Percentiles rank a stretch among this genome's conserved stretches.
phyloP scores from a whole-genome alignment of 1,140 invertebrate species.

The Holcopasites calliopsidis region DNA sequence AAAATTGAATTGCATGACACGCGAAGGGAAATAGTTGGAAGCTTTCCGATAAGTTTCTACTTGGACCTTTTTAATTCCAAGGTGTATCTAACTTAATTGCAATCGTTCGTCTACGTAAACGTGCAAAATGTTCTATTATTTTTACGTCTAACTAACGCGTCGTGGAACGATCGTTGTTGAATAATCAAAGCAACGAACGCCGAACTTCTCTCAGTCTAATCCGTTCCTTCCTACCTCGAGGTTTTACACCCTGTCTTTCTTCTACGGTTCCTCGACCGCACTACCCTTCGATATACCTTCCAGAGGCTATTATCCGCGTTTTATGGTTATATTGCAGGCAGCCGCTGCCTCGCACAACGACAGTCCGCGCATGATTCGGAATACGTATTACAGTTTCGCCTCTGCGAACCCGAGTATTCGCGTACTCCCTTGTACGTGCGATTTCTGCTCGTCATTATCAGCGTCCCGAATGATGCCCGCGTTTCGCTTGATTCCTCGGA shows the following conservation, averaged over 20 bases:
- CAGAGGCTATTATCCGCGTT: slow-evolving; percentile 76
- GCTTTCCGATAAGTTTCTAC: too few species aligned
- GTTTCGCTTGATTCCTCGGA: neutral
- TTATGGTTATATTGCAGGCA: slow-evolving; percentile 78
- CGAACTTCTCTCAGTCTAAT: neutral
- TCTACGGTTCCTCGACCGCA: slow-evolving; percentile 41
- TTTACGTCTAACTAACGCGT: neutral
- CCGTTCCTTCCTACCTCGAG: neutral
- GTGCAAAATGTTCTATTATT: neutral
- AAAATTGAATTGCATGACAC: neutral
- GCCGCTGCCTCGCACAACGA: slow-evolving; percentile 69
- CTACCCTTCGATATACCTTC: slow-evolving; percentile 68
- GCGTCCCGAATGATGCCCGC: too few species aligned
- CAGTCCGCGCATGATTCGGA: slow-evolving; percentile 58
- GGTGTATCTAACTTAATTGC: neutral
- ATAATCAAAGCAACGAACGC: neutral
- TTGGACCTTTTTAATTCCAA: neutral
- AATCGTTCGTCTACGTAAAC: neutral
- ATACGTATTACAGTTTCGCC: slow-evolving; percentile 72
- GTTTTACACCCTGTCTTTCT: slow-evolving; percentile 6
- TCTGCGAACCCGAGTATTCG: slow-evolving; percentile 14
- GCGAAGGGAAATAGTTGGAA: too few species aligned
- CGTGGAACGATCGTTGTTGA: neutral
- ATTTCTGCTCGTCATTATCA: slow-evolving; percentile 28
- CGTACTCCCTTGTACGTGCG: neutral